Percentiles rank a stretch among this genome's conserved stretches.
Evolutionary conservation across 1,140 invertebrate genomes (phyloP).

Genomic region (Eufriesea mexicana): DNA sequence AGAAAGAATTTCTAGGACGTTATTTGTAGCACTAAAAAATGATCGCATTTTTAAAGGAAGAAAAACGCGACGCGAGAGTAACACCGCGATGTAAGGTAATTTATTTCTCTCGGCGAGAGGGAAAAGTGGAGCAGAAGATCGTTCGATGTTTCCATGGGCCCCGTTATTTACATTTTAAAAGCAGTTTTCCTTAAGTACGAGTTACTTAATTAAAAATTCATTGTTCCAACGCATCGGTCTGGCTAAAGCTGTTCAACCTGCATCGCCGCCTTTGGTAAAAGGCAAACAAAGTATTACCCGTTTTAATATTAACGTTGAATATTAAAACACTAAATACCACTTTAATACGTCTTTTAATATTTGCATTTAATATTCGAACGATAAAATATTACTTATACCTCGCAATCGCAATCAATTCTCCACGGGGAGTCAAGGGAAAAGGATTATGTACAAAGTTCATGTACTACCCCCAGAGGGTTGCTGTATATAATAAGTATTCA

Average conservation of each 20-base stretch:
- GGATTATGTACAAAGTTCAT: neutral
- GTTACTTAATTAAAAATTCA: too few species aligned
- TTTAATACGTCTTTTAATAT: too few species aligned
- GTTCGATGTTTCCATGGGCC: neutral
- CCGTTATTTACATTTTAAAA: neutral
- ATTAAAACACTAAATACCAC: too few species aligned
- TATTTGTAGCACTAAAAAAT: conserved; percentile 24
- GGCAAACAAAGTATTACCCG: too few species aligned
- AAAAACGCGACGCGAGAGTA: neutral
- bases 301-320: too few species aligned
- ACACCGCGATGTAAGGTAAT: neutral
- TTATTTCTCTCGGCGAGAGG: conserved; percentile 11
- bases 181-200: neutral
- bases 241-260: too few species aligned
- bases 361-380: too few species aligned
- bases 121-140: neutral
- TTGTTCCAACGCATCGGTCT: too few species aligned
- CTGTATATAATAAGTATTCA: neutral
- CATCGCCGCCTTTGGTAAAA: too few species aligned
- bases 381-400: too few species aligned
- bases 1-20: neutral
- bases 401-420: too few species aligned
- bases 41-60: neutral
- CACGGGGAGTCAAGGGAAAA: too few species aligned
- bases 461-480: neutral